Evolutionary conservation across 2,888 invertebrate genomes (phyloP).

Genomic region (Phaonia tiefii): DNA sequence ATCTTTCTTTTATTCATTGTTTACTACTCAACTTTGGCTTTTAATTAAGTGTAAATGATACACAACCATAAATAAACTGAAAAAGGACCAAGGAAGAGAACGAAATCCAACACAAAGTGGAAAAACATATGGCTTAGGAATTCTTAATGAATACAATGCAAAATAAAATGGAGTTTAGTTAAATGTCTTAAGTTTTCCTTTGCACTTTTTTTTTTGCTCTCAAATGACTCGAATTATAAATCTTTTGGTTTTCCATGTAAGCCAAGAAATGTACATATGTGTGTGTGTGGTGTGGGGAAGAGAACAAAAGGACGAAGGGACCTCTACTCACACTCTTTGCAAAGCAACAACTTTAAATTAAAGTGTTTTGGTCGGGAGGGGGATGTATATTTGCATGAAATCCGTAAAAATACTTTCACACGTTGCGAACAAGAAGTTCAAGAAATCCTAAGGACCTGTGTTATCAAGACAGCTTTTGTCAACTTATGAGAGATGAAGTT

Average conservation of each 20-base stretch:
- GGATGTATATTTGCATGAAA: slow-evolving; percentile 8
- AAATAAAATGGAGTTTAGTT: neutral
- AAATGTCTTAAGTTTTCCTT: slow-evolving; percentile 29
- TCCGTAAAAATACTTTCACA: slow-evolving; percentile 13
- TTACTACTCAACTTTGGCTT: slow-evolving; percentile 63
- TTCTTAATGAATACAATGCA: slow-evolving; percentile 28
- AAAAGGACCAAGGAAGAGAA: slow-evolving; percentile 23
- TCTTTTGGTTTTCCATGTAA: slow-evolving; percentile 14
- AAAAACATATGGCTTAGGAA: slow-evolving; percentile 37
- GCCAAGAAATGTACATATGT: neutral
- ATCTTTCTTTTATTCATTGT: slow-evolving; percentile 2
- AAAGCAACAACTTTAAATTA: neutral
- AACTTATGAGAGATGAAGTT: too few species aligned
- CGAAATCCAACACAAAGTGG: neutral
- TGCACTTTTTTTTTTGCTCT: neutral
- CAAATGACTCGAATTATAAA: slow-evolving; percentile 29
- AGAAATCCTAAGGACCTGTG: too few species aligned
- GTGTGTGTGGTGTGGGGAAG: neutral
- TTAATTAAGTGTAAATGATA: slow-evolving; percentile 68
- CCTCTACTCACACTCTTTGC: neutral
- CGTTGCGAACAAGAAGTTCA: too few species aligned
- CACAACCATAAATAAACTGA: slow-evolving; percentile 66
- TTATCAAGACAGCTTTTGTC: too few species aligned
- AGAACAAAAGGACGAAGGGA: neutral
- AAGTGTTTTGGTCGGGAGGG: neutral